phyloP scores from a whole-genome alignment of 2,797 vertebrate species.

The Triplophysa bombifrons region DNA sequence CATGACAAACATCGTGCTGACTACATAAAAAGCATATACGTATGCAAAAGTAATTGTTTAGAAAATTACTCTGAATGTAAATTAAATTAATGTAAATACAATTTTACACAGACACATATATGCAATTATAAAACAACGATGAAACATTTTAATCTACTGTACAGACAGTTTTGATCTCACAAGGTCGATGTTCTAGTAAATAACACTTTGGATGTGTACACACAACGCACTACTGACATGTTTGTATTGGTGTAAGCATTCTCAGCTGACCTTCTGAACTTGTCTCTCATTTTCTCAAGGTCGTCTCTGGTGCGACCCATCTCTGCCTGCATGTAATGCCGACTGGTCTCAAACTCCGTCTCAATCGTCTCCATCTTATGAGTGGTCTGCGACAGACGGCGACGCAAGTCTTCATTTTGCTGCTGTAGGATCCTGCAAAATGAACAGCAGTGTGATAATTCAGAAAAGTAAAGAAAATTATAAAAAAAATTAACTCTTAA shows the following conservation, averaged over 20 bases:
- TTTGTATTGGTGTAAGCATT: not conserved
- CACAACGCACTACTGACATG: too few species aligned
- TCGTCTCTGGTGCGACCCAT: constrained; percentile 90
- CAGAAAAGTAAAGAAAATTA: not conserved
- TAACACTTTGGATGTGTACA: too few species aligned
- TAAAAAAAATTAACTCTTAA: not conserved
- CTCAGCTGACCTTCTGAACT: constrained; percentile 88
- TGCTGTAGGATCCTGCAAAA: constrained; percentile 80
- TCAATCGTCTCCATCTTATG: constrained; percentile 94
- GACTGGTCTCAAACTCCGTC: constrained; percentile 89
- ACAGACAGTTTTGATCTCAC: too few species aligned
- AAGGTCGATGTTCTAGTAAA: too few species aligned
- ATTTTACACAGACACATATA: too few species aligned
- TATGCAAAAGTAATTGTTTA: too few species aligned
- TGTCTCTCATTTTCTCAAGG: constrained; percentile 97
- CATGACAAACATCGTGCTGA: too few species aligned
- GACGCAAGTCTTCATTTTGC: constrained; percentile 94
- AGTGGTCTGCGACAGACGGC: constrained; percentile 85
- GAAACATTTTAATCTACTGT: too few species aligned
- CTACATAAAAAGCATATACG: too few species aligned
- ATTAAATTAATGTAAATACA: too few species aligned
- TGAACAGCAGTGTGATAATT: not conserved
- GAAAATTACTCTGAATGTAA: too few species aligned
- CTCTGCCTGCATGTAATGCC: constrained; percentile 92
- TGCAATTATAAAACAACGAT: too few species aligned